Evolutionary conservation across 1,140 invertebrate species (phyloP), one percentile per base, ranked within the genome.

Genomic region (Brachionus koreanus): DNA sequence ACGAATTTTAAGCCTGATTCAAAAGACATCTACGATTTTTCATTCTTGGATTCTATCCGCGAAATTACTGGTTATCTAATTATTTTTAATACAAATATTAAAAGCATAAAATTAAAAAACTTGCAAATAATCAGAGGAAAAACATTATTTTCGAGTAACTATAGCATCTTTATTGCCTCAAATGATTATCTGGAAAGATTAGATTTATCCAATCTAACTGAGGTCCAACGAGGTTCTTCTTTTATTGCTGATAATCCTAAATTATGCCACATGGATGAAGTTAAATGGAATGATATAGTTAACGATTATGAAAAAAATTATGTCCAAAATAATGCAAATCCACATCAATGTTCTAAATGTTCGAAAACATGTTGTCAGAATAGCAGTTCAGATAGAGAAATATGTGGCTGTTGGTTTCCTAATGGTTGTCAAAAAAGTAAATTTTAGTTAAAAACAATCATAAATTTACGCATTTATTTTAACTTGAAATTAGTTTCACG

Each of bases 31-130:
- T 61, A 79, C 23, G 49, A 79, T 42, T 79, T 79, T 79, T 79
- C 76, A 43, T 79, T 79, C 33, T 79, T 79, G n/a, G 61, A 79
- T 19, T 43, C 35, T 7, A 79, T 79, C 13, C 29, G 39, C 3
- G 49, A 79, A 43, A 79, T 79, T 16, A 79, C 49, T 10, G 76
- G 76, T 25, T 79, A 79, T 65, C 39, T 79, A 13, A 13, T 79
- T 0, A 37, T 79, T 19, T 43, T 42, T 19, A 57, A 79, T 37
- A 79, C n/a, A 3, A 25, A 43, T 25, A 10, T 79, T 1, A 35
- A 43, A 35, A 61, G 13, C 19, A 12, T 79, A 37, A 13, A 25
- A 13, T 3, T 79, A 23, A 61, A 39, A 61, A 57, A 29, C 19
- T 65, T 79, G 12, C 33, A 79, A 65, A 37, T 79, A 57, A 79